phyloP scores from a whole-genome alignment of 2,113 vertebrate species.

The Azemiops feae region DNA sequence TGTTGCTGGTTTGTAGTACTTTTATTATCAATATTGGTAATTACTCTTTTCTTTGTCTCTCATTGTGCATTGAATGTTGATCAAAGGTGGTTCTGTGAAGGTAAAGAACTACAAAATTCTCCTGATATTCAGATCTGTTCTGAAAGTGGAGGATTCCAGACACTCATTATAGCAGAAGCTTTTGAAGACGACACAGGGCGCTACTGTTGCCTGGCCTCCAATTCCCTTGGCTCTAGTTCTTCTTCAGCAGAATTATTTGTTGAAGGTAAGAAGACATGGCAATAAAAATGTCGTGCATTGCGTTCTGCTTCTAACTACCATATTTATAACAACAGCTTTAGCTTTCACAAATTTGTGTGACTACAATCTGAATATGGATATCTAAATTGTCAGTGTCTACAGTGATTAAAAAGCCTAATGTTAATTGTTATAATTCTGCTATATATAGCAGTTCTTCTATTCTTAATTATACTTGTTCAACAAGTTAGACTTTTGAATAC shows the following conservation, averaged over 20 bases:
- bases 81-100: constrained; percentile 98
- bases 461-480: not conserved
- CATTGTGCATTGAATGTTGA: constrained; percentile 38
- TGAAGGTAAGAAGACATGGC: constrained; percentile 80
- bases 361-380: not conserved
- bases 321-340: too few species aligned
- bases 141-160: constrained; percentile 83
- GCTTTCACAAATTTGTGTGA: not conserved
- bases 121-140: constrained; percentile 89
- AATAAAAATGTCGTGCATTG: not conserved
- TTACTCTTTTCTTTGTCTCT: constrained; percentile 39
- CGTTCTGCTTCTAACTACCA: not conserved
- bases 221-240: constrained; percentile 87
- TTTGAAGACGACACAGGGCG: constrained; percentile 98
- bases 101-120: constrained; percentile 85
- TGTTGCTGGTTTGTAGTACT: constrained; percentile 41
- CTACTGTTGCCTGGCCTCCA: constrained; percentile 93
- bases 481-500: not conserved
- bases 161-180: constrained; percentile 90
- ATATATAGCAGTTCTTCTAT: not conserved
- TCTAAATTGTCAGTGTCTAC: not conserved
- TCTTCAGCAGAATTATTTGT: constrained; percentile 97
- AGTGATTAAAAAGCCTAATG: not conserved
- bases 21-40: not conserved
- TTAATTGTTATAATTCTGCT: not conserved